Evolutionary conservation across 1,140 invertebrate species (phyloP), one percentile per base, ranked within the genome.

Genomic region (Drosophila watanabei): DNA sequence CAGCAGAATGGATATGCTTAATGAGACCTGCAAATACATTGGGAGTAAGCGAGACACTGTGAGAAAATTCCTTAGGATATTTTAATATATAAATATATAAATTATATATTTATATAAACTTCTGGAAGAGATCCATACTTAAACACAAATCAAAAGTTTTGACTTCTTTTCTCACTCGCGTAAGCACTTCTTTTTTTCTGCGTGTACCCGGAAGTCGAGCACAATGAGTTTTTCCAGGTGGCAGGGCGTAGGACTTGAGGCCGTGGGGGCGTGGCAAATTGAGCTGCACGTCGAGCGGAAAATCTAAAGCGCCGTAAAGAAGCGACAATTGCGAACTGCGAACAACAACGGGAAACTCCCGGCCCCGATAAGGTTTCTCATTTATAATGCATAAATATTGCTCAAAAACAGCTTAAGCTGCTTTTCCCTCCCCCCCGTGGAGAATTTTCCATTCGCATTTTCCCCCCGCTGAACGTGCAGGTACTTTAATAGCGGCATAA

Each of bases 1-100:
- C 93, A 99, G 97, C 91, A 99, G 95, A 94, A 99, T 99, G 85
- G 98, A 99, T 94, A 99, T 99, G 91, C 98, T 99, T 82, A 99
- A 95, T 93, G 98, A 99, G 93, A 98, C 97, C 97, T 97, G 94
- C 52, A 94, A 91, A 56, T 49, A 77, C n/a, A 65, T 28, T 32
- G 41, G 11, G 56, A 59, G 30, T 14, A 43, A 13, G 16, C n/a
- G 41, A 68, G 48, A 48, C 14, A 66, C 43, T 59, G 5, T 43
- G 45, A 46, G 20, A 37, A 56, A 56, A n/a, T 16, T 56, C 33
- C 4, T 5, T 9, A 1, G 14, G 7, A 45, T 13, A 20, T 11
- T 13, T 39, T 39, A 7, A 39, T 45, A 45, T 45, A 5, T 10
- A 4, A 0, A 11, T 20, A 13, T 24, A 24, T 24, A 24, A 24